Base-by-base conservation (phyloP, 1,140 invertebrate species). In the Listronotus bonariensis region DNA sequence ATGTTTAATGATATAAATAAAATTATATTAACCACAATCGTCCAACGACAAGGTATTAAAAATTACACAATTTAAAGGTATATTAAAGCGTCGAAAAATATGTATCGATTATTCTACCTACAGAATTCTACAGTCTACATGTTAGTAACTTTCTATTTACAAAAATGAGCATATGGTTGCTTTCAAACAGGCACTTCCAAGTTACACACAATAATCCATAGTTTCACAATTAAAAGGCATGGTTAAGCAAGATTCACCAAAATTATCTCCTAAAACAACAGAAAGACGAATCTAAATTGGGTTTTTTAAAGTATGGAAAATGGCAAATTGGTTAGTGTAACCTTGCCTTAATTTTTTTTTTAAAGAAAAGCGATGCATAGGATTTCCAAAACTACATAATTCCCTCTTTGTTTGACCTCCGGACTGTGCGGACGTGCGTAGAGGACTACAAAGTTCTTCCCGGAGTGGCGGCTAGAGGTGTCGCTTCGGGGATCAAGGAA, bases 51-150 rank as follows among this genome's bases (percentile, higher is more conserved):
- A 48, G 15, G 55, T 58, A 58, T 58, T 58, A 58, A 58, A 58
- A 58, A 41, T 58, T 58, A 58, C 20, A 58, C 45, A 58, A 58
- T 58, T 45, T 58, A 58, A 45, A 46, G 41, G 55, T 58, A 58
- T 58, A 58, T 58, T 58, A 58, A 58, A 58, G 55, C 55, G 26
- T 58, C 55, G 42, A 58, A 58, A 58, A 58, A 58, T 58, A 58
- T 58, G 34, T 26, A 58, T 58, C 36, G 36, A 58, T 58, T 48
- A 58, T 32, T 41, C 52, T 54, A 41, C 14, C 31, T 49, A 52
- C 12, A 38, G 36, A 15, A 32, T 18, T 46, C 51, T 48, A 45
- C 31, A 46, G 40, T 32, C 55, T 58, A 58, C 42, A 45, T 14
- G 55, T 58, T 58, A 58, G 55, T 58, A 36, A 46, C 17, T 38